A percentile compares a stretch with the other conserved stretches of the same genome.
These are phyloP conservation scores for Latrodectus elegans DNA, from an alignment of 2,888 invertebrate species.

Conservation along the genomic window DNA sequence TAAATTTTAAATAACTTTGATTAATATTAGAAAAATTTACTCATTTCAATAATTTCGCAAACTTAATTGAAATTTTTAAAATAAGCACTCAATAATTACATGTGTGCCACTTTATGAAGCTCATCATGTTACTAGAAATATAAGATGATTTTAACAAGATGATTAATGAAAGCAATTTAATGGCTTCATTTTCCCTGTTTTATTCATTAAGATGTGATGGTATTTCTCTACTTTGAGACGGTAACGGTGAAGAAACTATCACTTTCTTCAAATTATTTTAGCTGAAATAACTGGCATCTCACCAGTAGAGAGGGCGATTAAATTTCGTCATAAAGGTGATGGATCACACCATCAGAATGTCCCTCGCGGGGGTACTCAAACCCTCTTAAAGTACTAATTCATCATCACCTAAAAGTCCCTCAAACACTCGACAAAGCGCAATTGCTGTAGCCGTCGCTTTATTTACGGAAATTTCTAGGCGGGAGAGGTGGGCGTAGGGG, in stretches of 20 bases:
- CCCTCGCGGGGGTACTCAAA: conserved; percentile 40
- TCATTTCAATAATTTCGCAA: too few species aligned
- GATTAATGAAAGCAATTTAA: neutral
- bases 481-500: too few species aligned
- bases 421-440: conserved; percentile 33
- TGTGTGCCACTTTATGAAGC: neutral
- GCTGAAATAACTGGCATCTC: conserved; percentile 18
- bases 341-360: conserved; percentile 34
- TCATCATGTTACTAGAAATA: neutral
- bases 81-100: neutral
- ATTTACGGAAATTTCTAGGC: conserved; percentile 30
- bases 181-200: neutral
- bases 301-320: conserved; percentile 24
- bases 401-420: conserved; percentile 33
- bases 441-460: conserved; percentile 12
- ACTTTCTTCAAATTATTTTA: neutral
- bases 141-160: neutral
- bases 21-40: too few species aligned
- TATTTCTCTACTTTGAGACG: too few species aligned
- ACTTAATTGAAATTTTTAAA: too few species aligned
- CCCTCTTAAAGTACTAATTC: conserved; percentile 56
- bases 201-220: neutral
- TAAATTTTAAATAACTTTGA: too few species aligned
- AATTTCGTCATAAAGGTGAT: conserved; percentile 58
- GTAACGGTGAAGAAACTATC: neutral